phyloP scores from a whole-genome alignment of 35 echinoderm and acorn worm genomes.

The Chiridota heheva region DNA sequence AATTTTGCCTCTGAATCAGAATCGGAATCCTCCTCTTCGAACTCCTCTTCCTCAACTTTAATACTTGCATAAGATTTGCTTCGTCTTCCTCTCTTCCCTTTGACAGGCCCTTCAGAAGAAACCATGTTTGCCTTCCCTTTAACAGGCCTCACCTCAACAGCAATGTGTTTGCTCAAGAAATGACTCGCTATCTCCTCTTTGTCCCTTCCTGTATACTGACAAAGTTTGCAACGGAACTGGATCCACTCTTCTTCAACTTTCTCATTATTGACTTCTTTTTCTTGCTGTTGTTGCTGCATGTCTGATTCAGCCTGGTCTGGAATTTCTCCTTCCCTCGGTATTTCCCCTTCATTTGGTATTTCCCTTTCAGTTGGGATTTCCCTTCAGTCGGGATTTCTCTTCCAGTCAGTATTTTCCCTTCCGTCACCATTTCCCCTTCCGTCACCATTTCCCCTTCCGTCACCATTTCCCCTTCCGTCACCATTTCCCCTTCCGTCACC shows the following conservation, averaged over 20 bases:
- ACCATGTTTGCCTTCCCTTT: background rate
- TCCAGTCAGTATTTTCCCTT: too few species aligned
- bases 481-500: too few species aligned
- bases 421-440: too few species aligned
- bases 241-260: slow-evolving; percentile 29
- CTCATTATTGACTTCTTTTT: too few species aligned
- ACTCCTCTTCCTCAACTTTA: background rate
- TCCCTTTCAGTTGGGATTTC: too few species aligned
- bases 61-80: background rate
- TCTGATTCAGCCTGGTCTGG: too few species aligned
- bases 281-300: too few species aligned
- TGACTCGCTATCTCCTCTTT: slow-evolving; percentile 73
- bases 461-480: too few species aligned
- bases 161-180: slow-evolving; percentile 65
- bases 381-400: too few species aligned
- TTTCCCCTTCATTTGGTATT: too few species aligned
- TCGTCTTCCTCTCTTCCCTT: background rate
- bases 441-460: too few species aligned
- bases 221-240: slow-evolving; percentile 70
- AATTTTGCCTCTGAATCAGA: slow-evolving; percentile 1
- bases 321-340: too few species aligned
- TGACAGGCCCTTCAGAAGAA: background rate
- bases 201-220: slow-evolving; percentile 51
- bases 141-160: slow-evolving; percentile 48
- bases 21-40: slow-evolving; percentile 31